Conservation (phyloP, 2,888 invertebrate species). For the Leistus spinibarbis region DNA sequence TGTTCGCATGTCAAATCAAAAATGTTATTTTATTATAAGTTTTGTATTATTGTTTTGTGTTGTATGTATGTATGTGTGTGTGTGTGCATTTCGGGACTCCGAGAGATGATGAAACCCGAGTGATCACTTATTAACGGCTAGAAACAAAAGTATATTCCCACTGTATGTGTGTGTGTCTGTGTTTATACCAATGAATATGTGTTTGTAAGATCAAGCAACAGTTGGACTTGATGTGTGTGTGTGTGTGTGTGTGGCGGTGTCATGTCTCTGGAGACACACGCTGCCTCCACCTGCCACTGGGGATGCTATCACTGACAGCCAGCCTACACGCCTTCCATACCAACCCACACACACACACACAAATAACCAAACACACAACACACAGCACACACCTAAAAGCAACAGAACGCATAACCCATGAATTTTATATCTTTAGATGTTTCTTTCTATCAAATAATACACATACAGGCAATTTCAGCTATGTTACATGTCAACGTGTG, state of each 20-base stretch:
- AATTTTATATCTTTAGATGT: neutral
- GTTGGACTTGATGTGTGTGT: neutral
- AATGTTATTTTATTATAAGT: no score
- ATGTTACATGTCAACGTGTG: no score
- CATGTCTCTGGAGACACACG: neutral
- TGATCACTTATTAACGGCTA: neutral
- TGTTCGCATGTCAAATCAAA: no score
- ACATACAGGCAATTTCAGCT: neutral
- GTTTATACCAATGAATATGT: neutral
- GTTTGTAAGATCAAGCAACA: neutral
- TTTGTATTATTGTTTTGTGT: no score
- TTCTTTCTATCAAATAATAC: neutral
- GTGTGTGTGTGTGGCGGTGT: neutral
- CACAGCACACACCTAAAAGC: neutral
- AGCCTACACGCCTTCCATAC: neutral
- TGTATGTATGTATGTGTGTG: neutral
- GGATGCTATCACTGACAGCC: neutral
- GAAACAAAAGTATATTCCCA: neutral
- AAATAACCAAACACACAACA: neutral
- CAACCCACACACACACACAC: neutral
- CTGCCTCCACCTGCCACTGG: neutral
- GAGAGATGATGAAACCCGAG: neutral
- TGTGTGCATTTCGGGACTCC: neutral
- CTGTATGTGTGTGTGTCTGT: neutral
- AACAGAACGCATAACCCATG: neutral